Evolutionary conservation across 1,140 invertebrate genomes (phyloP), one percentile per base, ranked within the genome.

Genomic region (Aphis craccivora): DNA sequence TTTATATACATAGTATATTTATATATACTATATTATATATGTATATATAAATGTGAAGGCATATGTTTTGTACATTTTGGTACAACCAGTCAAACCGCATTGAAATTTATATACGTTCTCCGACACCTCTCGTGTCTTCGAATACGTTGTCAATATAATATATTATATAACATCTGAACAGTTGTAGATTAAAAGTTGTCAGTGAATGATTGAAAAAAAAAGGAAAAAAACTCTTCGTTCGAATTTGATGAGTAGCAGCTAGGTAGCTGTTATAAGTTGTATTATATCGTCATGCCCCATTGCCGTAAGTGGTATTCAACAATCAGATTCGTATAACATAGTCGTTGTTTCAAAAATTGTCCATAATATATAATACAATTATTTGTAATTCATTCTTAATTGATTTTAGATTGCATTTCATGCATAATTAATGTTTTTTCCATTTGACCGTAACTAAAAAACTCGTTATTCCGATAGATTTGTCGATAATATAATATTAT

Each of bases 51-150:
- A 51, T 51, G 1, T 51, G 48, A 14, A 51, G 14, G 48, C 48
- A 51, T 48, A 45, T 18, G 48, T 51, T 1, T 20, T 51, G 48
- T 51, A 51, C 87, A 35, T 87, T 87, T 87, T n/a, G 43, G 35
- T 88, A 60, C 3, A 37, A 90, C 88, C 88, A 40, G 88, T 90
- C 88, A 43, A 60, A 90, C 88, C 51, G 9, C 88, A 90, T 90
- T 90, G 9, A 53, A 88, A 60, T 40, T 51, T 51, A 14, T 51
- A 51, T 51, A 51, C 5, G 20, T 22, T n/a, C 25, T 90, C 37
- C 2, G 37, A 43, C 53, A 90, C 53, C 11, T 60, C 9, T 6
- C 23, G 23, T 23, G 40, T 84, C 83, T 84, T 40, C 9, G 37
- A 84, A 43, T 83, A 40, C 37, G 35, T 40, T 40, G 40, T 84